Conservation (phyloP, 2,113 vertebrate species). For the Campylomormyrus tamandua region DNA sequence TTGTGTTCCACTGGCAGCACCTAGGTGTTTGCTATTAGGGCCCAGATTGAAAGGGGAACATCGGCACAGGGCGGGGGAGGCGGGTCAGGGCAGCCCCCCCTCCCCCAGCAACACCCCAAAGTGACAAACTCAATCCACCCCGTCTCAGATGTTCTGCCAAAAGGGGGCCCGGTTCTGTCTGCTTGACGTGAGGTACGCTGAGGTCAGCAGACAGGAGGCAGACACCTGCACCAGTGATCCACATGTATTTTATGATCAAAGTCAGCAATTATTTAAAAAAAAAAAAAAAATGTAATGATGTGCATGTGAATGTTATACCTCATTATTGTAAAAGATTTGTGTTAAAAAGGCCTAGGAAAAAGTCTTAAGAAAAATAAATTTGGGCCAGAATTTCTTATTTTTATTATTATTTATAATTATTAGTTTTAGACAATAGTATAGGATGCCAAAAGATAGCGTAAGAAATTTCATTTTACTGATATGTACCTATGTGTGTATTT, state of each 20-base stretch:
- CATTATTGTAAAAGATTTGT: neutral
- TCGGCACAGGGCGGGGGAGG: neutral
- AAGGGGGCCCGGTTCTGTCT: neutral
- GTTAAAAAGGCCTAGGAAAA: neutral
- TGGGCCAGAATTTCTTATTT: neutral
- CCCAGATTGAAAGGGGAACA: neutral
- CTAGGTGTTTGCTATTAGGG: neutral
- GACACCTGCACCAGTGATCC: neutral
- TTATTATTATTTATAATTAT: neutral
- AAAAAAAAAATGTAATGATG: neutral
- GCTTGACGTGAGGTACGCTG: neutral
- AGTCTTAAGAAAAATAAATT: neutral
- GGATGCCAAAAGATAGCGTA: neutral
- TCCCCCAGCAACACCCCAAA: neutral
- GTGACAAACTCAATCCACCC: constrained; percentile 22
- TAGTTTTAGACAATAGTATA: neutral
- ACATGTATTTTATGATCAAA: neutral
- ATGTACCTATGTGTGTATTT: neutral
- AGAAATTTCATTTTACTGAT: neutral
- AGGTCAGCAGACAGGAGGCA: neutral
- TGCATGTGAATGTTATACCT: neutral
- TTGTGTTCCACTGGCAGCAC: neutral
- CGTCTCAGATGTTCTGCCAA: neutral
- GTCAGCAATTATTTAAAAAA: neutral
- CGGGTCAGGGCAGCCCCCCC: neutral